These are phyloP conservation scores for Drosophila chauvacae DNA, from an alignment of 1,140 invertebrate species.

Conservation along the genomic window DNA sequence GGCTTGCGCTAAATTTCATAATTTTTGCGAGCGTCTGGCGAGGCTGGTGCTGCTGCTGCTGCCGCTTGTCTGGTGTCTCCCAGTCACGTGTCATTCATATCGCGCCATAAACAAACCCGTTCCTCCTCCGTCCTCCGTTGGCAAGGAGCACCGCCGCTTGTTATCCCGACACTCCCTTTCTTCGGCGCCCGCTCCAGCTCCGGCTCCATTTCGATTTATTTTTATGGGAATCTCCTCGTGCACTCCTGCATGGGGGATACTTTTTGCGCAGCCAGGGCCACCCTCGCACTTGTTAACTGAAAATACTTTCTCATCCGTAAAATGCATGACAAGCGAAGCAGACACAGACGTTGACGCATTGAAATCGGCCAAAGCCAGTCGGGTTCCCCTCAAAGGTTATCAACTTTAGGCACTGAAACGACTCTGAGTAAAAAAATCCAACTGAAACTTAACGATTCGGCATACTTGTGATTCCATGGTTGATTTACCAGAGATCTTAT, in stretches of 20 bases:
- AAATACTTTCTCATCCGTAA: slow-evolving; percentile 83
- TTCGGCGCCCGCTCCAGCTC: not conserved
- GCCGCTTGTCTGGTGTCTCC: slow-evolving; percentile 46
- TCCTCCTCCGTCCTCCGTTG: slow-evolving; percentile 33
- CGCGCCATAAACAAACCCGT: slow-evolving; percentile 73
- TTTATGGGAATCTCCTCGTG: slow-evolving; percentile 67
- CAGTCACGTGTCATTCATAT: slow-evolving; percentile 81
- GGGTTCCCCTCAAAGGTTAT: slow-evolving; percentile 31
- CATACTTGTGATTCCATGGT: no score
- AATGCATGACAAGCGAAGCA: slow-evolving; percentile 74
- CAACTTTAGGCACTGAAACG: slow-evolving; percentile 23
- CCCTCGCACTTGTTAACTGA: slow-evolving; percentile 72
- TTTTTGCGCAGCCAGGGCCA: slow-evolving; percentile 13
- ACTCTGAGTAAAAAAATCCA: not conserved
- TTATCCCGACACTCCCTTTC: slow-evolving; percentile 36
- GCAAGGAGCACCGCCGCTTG: slow-evolving; percentile 71
- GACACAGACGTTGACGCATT: slow-evolving; percentile 67
- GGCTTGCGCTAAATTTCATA: slow-evolving; percentile 82
- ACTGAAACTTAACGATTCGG: not conserved
- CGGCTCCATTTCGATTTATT: slow-evolving; percentile 78
- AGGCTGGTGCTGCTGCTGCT: slow-evolving; percentile 19
- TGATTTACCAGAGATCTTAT: not conserved
- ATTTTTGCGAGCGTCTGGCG: slow-evolving; percentile 62
- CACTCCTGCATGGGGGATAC: slow-evolving; percentile 55
- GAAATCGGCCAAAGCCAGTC: slow-evolving; percentile 9